Base-by-base conservation (phyloP, 2,797 vertebrate species). In the Rhinichthys osculus region DNA sequence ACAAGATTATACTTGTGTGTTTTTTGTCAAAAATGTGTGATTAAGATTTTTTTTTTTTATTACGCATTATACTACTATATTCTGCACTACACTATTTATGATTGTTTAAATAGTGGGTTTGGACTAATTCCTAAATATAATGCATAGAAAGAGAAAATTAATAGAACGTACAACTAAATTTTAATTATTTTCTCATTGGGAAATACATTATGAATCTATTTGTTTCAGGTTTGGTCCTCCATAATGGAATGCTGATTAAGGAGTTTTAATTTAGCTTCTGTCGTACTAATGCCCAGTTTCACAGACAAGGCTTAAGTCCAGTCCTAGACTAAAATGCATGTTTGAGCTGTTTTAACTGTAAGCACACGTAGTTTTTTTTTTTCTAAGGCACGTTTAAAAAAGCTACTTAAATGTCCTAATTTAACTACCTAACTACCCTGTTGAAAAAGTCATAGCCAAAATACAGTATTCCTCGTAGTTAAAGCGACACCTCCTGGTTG, bases 401-500 rank as follows among this genome's bases (percentile, higher is more conserved):
- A 23, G 21, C 19, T 57, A 57, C 21, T 57, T 9, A 13, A 4
- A 23, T 9, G 7, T 57, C 8, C 21, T 59, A n/a, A n/a, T 23
- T 59, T 23, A 23, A 57, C 54, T 4, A 57, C 7, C 19, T 54
- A 54, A 57, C 21, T 57, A 21, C 3, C 54, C 54, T 57, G 54
- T 59, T 23, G 57, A 5, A 30, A 64, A 64, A 14, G 5, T 7
- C 27, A 27, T 7, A 1, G 59, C 5, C 2, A 9, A 19, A 69
- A 7, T n/a, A 27, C 27, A 27, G 27, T 27, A n/a, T 72, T 44
- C 70, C 21, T 72, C 38, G 19, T 23, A 5, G 17, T 17, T 78
- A 10, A 16, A 62, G 76, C 13, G 54, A 40, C 77, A 64, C n/a
- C 77, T 62, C 13, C 40, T 83, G 81, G 70, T 50, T 5, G 27